A percentile compares a stretch with the other conserved stretches of the same genome.
phyloP scores from a whole-genome alignment of 2,888 invertebrate genomes.

The Octonoba sinensis region DNA sequence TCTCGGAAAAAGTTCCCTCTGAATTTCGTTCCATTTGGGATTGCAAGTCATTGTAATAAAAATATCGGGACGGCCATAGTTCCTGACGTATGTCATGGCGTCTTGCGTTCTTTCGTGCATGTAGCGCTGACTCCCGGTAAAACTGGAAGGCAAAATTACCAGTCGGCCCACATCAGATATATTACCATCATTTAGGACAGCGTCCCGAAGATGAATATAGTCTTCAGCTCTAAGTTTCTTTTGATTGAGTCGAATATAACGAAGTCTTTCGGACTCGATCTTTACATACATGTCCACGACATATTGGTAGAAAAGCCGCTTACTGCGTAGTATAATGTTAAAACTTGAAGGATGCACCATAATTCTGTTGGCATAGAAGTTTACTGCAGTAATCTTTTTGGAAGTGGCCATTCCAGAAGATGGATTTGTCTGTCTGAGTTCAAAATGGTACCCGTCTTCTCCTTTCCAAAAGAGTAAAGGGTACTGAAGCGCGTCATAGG shows the following conservation, averaged over 20 bases:
- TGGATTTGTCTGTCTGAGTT: background rate
- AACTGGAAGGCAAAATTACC: background rate
- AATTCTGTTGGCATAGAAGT: background rate
- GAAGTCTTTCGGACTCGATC: conserved; percentile 65
- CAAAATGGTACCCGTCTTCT: background rate
- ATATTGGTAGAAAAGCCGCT: background rate
- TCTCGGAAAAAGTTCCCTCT: conserved; percentile 47
- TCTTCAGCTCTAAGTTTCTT: conserved; percentile 59
- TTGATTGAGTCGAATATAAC: background rate
- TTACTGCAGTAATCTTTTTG: background rate
- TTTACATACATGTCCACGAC: conserved; percentile 39
- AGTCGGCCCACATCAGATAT: background rate
- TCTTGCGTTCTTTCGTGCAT: no score
- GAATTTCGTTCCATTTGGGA: background rate
- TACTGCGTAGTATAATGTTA: background rate
- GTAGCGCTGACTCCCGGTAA: no score
- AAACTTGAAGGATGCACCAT: background rate
- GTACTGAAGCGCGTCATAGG: background rate
- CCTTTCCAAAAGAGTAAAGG: background rate
- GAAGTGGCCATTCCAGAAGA: background rate
- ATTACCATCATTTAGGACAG: conserved; percentile 51
- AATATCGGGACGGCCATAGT: no score
- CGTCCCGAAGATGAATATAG: conserved; percentile 67
- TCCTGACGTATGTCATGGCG: no score
- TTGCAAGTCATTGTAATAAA: background rate